These are phyloP conservation scores for Anastatus disparis DNA, from an alignment of 1,140 invertebrate species.

Conservation along the genomic window DNA sequence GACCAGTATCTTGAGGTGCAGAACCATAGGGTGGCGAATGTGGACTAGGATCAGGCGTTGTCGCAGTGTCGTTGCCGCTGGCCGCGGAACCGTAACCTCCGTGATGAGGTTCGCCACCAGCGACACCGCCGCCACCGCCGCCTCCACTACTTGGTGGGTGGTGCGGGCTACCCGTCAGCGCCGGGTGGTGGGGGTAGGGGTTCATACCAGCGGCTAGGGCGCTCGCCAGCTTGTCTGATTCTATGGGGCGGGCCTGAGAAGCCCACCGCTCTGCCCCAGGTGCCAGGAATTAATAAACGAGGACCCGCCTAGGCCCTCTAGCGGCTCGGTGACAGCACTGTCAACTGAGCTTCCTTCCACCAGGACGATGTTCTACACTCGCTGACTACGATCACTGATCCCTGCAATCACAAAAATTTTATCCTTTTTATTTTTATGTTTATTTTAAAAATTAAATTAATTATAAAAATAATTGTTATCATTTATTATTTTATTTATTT, in stretches of 20 bases:
- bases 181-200: constrained; percentile 66
- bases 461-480: too few relatives aligned
- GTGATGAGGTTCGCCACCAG: constrained; percentile 55
- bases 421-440: too few relatives aligned
- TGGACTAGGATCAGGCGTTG: constrained; percentile 62
- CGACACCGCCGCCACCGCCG: too few relatives aligned
- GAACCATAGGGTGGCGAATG: constrained; percentile 57
- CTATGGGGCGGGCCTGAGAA: constrained; percentile 60
- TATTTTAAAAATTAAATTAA: too few relatives aligned
- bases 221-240: constrained; percentile 66
- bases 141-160: too few relatives aligned
- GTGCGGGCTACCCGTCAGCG: constrained; percentile 65
- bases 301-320: constrained; percentile 18
- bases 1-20: constrained; percentile 49
- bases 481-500: too few relatives aligned
- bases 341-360: constrained; percentile 42
- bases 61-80: constrained; percentile 56
- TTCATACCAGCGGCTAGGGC: constrained; percentile 68
- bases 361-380: constrained; percentile 9
- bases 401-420: too few relatives aligned
- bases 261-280: constrained; percentile 57
- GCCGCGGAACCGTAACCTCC: constrained; percentile 48
- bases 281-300: constrained; percentile 52
- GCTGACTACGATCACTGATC: not conserved
- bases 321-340: constrained; percentile 41